These are phyloP conservation scores for Zoanthus sociatus DNA, from an alignment of 92 coral and sea anemone genomes.

Conservation along the genomic window DNA sequence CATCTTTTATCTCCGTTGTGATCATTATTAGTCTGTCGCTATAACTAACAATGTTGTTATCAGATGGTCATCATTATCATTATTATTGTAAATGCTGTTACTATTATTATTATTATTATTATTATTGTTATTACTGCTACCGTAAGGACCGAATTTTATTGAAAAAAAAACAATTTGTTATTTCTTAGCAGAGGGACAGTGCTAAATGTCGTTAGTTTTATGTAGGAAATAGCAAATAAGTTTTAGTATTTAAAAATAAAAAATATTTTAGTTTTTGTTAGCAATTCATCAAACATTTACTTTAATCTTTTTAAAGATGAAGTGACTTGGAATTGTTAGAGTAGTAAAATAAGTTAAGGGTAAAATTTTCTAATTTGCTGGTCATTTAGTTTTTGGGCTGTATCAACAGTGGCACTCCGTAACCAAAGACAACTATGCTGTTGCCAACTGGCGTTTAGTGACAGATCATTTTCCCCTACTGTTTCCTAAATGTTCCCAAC, in stretches of 20 bases:
- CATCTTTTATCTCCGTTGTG: background rate
- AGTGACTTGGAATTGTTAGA: too few relatives aligned
- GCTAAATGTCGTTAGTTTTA: too few relatives aligned
- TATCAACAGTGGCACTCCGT: conserved; percentile 66
- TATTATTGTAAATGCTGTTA: background rate
- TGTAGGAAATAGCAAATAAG: too few relatives aligned
- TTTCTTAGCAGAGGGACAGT: too few relatives aligned
- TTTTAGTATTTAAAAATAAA: too few relatives aligned
- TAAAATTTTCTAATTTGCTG: background rate
- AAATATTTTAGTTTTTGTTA: too few relatives aligned
- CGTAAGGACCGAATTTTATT: background rate
- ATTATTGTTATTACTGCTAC: background rate
- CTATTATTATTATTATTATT: background rate
- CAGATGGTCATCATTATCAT: background rate
- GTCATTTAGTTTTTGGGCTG: background rate
- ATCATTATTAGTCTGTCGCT: background rate
- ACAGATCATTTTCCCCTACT: conserved; percentile 33
- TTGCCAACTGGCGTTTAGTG: conserved; percentile 79
- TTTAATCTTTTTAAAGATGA: too few relatives aligned
- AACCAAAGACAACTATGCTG: conserved; percentile 47
- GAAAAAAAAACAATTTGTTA: background rate
- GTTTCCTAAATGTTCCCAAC: conserved; percentile 11
- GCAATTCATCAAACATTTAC: too few relatives aligned
- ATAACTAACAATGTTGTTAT: background rate
- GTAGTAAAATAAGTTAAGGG: background rate